Evolutionary conservation across 2,113 vertebrate species (phyloP).

Genomic region (Myotis brandtii): DNA sequence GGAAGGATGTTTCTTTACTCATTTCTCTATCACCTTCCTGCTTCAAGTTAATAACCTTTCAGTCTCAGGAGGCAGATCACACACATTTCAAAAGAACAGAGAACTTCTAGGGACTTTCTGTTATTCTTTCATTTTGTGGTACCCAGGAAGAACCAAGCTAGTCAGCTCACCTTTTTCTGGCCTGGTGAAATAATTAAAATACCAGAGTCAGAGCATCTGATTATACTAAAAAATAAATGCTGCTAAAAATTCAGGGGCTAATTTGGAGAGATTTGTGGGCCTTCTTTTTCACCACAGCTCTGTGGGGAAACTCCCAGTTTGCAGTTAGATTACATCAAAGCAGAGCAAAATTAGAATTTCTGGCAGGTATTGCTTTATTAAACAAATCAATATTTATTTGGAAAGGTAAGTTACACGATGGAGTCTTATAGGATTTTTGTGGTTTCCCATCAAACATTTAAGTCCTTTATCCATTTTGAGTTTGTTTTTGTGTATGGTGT

Average conservation of each 20-base stretch:
- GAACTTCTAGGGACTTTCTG: constrained; percentile 38
- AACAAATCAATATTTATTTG: constrained; percentile 61
- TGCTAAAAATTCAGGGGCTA: not conserved
- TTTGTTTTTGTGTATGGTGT: no score
- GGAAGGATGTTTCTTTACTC: not conserved
- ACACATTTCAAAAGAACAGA: constrained; percentile 67
- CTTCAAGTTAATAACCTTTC: not conserved
- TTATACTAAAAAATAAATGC: constrained; percentile 28
- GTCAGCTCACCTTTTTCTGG: not conserved
- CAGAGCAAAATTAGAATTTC: constrained; percentile 42
- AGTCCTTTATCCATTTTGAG: no score
- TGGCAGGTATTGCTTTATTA: constrained; percentile 57
- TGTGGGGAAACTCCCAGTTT: constrained; percentile 19
- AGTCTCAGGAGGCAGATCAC: constrained; percentile 27
- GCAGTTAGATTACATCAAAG: constrained; percentile 44
- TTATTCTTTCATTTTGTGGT: constrained; percentile 60
- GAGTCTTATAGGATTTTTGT: no score
- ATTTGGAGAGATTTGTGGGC: constrained; percentile 29
- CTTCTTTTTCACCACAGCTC: not conserved
- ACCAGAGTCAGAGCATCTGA: not conserved
- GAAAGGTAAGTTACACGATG: constrained; percentile 24
- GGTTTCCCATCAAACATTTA: no score
- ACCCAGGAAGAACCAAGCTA: not conserved
- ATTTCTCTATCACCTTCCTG: constrained; percentile 15
- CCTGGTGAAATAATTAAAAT: constrained; percentile 59